Evolutionary conservation across 2,888 invertebrate genomes (phyloP).

Genomic region (Chaetogeoica ovagalla): DNA sequence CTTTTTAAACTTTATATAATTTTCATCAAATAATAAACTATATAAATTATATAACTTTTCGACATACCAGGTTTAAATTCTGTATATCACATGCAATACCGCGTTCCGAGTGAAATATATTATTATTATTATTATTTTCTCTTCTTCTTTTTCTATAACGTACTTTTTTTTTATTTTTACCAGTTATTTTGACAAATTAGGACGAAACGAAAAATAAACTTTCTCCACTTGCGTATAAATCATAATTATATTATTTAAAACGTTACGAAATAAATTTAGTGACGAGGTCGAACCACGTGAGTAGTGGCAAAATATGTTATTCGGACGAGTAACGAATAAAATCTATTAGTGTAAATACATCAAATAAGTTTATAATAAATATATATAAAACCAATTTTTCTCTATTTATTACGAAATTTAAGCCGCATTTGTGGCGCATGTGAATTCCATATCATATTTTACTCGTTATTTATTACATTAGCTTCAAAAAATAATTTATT

Average conservation of each 20-base stretch:
- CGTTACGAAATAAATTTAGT: not conserved
- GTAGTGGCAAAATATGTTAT: too few species aligned
- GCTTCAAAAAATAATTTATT: not conserved
- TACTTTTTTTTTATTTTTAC: not conserved
- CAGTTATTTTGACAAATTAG: conserved; percentile 14
- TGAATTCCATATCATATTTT: not conserved
- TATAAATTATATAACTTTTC: conserved; percentile 44
- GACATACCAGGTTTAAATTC: conserved; percentile 18
- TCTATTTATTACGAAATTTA: not conserved
- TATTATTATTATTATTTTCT: not conserved
- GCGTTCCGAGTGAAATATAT: not conserved
- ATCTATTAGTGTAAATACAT: too few species aligned
- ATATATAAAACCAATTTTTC: not conserved
- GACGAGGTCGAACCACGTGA: too few species aligned
- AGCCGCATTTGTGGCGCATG: not conserved
- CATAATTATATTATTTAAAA: conserved; percentile 8
- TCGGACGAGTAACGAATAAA: too few species aligned
- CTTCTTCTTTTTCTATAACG: not conserved
- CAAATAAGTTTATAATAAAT: too few species aligned
- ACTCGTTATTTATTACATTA: not conserved
- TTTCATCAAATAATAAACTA: not conserved
- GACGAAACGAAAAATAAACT: conserved; percentile 2
- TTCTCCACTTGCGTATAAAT: not conserved
- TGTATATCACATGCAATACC: not conserved
- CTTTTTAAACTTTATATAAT: conserved; percentile 13